phyloP scores from a whole-genome alignment of 2,797 vertebrate species.

The Intellagama lesueurii region DNA sequence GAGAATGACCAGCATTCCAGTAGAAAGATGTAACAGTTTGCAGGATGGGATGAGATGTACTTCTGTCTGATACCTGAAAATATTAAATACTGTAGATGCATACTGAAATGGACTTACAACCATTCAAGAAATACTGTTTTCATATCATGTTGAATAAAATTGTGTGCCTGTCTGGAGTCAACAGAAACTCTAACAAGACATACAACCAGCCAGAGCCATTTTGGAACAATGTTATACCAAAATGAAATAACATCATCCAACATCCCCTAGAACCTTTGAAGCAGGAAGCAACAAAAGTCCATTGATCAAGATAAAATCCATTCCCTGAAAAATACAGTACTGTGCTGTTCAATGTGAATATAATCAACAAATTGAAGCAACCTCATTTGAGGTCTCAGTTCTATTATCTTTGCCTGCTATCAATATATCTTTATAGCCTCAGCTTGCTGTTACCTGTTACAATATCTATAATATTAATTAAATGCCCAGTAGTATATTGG shows the following conservation, averaged over 20 bases:
- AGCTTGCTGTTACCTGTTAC: slow-evolving; percentile 32
- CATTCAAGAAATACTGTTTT: slow-evolving; percentile 7
- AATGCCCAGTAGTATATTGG: slow-evolving; percentile 36
- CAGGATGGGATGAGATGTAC: not conserved
- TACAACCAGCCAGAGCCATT: slow-evolving; percentile 5
- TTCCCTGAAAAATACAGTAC: not conserved
- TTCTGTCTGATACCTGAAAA: not conserved
- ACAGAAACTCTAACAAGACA: slow-evolving; percentile 3
- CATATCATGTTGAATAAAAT: not conserved
- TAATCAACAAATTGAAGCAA: not conserved
- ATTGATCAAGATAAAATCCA: slow-evolving; percentile 17
- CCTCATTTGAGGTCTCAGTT: not conserved
- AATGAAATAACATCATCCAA: not conserved
- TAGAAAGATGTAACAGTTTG: not conserved
- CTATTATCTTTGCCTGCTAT: slow-evolving; percentile 34
- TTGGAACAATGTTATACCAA: not conserved
- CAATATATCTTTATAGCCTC: slow-evolving; percentile 45
- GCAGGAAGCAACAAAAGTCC: not conserved
- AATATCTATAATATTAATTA: slow-evolving; percentile 53
- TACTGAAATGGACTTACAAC: not conserved
- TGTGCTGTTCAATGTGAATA: not conserved
- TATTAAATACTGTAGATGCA: not conserved
- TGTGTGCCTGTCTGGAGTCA: not conserved
- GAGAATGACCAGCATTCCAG: not conserved
- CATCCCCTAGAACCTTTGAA: slow-evolving; percentile 23